Evolutionary conservation across 2,797 vertebrate species (phyloP), one percentile per base, ranked within the genome.

Genomic region (Loris lydekkerianus): DNA sequence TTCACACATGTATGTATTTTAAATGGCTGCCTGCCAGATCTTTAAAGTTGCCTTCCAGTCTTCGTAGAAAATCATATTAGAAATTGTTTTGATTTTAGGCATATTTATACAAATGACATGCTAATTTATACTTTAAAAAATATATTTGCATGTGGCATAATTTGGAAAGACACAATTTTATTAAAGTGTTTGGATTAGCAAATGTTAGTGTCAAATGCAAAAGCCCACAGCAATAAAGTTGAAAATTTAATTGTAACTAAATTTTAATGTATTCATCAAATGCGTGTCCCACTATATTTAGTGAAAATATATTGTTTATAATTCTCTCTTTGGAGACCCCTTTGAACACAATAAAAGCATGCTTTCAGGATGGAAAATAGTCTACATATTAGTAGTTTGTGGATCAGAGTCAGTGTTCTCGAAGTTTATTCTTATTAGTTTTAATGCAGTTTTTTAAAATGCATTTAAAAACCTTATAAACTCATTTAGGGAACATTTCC

Each of bases 231-330:
- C 73, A 89, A 34, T 67, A 83, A 23, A 86, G 20, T 56, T 94
- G 76, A 91, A 95, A 56, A 86, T 91, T 78, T 94, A 93, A 86
- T 88, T 86, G 29, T 89, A 80, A 70, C 37, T 89, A 83, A 67
- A 89, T 89, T 95, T 43, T 92, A 94, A 91, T 94, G 10, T 92
- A 67, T 58, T 91, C 29, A 89, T 96, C 75, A 92, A 82, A 93
- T 58, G n/a, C 6, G 60, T 73, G 31, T 67, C 75, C 40, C 70
- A 70, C 15, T 86, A n/a, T 95, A 49, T 91, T 95, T 91, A 91
- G 89, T 97, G 43, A 91, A 96, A 95, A 83, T 67, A 56, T 13
- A 67, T 72, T 93, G 49, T 88, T 96, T 86, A 15, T 91, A 67
- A 91, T 83, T 94, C 70, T 97, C 46, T 80, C 34, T 95, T 80